phyloP scores from a whole-genome alignment of 2,888 invertebrate genomes.

The Sesia bembeciformis region DNA sequence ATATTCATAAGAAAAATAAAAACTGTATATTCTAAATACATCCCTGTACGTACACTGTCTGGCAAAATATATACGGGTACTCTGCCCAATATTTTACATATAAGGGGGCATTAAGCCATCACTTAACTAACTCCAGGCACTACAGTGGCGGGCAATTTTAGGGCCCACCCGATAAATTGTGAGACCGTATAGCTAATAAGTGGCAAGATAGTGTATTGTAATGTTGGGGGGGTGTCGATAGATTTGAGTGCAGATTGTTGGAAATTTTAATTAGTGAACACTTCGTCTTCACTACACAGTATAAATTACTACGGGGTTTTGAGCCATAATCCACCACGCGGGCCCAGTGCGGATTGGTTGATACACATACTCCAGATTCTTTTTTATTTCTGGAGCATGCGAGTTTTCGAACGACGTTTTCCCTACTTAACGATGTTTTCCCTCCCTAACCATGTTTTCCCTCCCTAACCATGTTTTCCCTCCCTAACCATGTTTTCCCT shows the following conservation, averaged over 20 bases:
- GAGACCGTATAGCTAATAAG: constrained; percentile 58
- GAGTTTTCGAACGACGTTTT: too few relatives aligned
- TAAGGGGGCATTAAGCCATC: constrained; percentile 43
- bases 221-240: constrained; percentile 16
- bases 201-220: constrained; percentile 44
- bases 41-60: constrained; percentile 5
- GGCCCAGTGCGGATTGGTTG: too few relatives aligned
- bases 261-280: not conserved
- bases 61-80: constrained; percentile 8
- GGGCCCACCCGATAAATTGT: constrained; percentile 57
- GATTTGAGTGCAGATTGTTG: not conserved
- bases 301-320: too few relatives aligned
- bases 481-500: not conserved
- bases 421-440: not conserved
- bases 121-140: constrained; percentile 37
- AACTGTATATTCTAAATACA: not conserved
- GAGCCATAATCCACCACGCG: too few relatives aligned
- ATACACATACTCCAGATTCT: too few relatives aligned
- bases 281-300: not conserved
- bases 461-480: not conserved
- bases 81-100: constrained; percentile 30
- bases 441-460: not conserved
- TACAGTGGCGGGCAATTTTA: constrained; percentile 47
- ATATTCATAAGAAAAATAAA: too few relatives aligned
- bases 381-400: too few relatives aligned